phyloP scores from a whole-genome alignment of 2,888 invertebrate species.

The Nomada lathburiana region DNA sequence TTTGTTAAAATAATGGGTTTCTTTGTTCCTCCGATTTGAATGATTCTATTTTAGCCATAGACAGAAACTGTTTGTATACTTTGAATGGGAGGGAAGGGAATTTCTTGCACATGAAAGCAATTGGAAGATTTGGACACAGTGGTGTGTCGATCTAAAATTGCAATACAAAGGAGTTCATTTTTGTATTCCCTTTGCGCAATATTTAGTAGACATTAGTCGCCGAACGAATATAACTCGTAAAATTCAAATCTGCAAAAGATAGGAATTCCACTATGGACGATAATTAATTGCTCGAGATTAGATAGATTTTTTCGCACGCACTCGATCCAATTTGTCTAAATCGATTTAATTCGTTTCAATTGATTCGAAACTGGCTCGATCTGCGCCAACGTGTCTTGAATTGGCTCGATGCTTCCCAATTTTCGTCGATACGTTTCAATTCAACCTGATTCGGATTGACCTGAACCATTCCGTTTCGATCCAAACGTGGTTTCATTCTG shows the following conservation, averaged over 20 bases:
- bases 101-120: not conserved
- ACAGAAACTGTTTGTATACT: constrained; percentile 4
- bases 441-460: not conserved
- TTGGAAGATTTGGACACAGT: not conserved
- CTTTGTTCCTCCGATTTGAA: constrained; percentile 40
- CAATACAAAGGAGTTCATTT: not conserved
- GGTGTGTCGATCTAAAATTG: not conserved
- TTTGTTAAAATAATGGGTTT: constrained; percentile 44
- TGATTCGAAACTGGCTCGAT: not conserved
- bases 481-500: not conserved
- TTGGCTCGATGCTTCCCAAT: constrained; percentile 6
- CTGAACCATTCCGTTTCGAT: not conserved
- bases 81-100: not conserved
- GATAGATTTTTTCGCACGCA: not conserved
- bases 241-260: not conserved
- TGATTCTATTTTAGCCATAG: constrained; percentile 21
- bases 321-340: not conserved
- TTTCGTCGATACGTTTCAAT: not conserved
- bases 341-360: constrained; percentile 4
- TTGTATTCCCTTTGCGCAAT: not conserved
- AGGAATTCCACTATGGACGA: not conserved
- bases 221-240: not conserved
- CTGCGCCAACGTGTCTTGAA: not conserved
- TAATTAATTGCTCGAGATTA: not conserved
- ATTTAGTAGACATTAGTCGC: not conserved